A percentile compares a stretch with the other conserved stretches of the same genome.
phyloP scores from a whole-genome alignment of 2,888 invertebrate genomes.

The Strigamia transsilvanica region DNA sequence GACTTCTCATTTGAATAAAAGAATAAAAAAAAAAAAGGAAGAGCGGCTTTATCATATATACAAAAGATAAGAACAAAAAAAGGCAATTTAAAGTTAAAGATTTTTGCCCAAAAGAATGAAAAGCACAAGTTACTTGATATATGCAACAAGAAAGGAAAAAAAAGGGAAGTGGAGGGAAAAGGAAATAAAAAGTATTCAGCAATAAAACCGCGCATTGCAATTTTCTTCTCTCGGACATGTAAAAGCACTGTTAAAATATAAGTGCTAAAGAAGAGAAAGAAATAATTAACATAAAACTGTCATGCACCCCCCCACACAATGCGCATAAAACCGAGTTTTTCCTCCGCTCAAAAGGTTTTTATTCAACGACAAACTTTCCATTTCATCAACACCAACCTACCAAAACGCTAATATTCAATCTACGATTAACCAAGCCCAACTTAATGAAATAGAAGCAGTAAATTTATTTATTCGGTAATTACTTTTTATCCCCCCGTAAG shows the following conservation, averaged over 20 bases:
- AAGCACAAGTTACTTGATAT: conserved; percentile 34
- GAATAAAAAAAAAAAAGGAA: conserved; percentile 34
- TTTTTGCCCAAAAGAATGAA: conserved; percentile 47
- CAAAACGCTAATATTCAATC: conserved; percentile 4
- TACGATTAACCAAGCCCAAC: not conserved
- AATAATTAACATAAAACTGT: conserved; percentile 49
- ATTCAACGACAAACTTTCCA: conserved; percentile 4
- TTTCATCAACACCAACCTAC: not conserved
- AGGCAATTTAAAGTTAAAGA: conserved; percentile 49
- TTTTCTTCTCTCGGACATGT: conserved; percentile 43
- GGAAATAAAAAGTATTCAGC: conserved; percentile 38
- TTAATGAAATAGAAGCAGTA: not conserved
- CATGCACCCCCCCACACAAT: conserved; percentile 26
- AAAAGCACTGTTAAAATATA: conserved; percentile 49
- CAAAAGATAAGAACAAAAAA: conserved; percentile 48
- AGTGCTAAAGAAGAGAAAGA: conserved; percentile 40
- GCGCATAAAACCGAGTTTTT: conserved; percentile 34
- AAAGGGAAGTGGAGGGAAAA: not conserved
- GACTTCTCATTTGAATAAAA: conserved; percentile 49
- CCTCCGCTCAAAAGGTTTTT: conserved; percentile 9
- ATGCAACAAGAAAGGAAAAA: conserved; percentile 29
- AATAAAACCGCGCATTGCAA: conserved; percentile 45
- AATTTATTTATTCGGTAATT: conserved; percentile 14
- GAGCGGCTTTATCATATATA: conserved; percentile 45
- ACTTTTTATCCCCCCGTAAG: not conserved